Percentiles rank a stretch among this genome's conserved stretches.
These are phyloP conservation scores for Nipponacmea schrenckii DNA, from an alignment of 2,888 invertebrate genomes.

Conservation along the genomic window DNA sequence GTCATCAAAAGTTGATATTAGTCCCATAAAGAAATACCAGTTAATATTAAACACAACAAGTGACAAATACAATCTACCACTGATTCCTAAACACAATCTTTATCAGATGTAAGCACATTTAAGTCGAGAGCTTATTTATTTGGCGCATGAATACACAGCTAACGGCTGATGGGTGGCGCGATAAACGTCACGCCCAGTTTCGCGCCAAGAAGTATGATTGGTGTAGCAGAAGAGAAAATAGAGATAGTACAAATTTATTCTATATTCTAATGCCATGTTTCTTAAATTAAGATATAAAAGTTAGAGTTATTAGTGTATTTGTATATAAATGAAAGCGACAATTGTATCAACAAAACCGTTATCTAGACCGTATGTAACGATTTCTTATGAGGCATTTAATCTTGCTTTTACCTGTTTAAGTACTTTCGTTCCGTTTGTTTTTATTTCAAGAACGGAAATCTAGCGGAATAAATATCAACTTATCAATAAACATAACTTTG, in stretches of 20 bases:
- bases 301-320: neutral
- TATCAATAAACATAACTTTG: neutral
- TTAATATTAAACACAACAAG: neutral
- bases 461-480: neutral
- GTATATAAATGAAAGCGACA: constrained; percentile 7
- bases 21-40: neutral
- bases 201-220: constrained; percentile 3
- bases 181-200: constrained; percentile 9
- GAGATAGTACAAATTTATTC: neutral
- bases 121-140: constrained; percentile 20
- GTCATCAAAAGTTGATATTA: neutral
- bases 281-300: constrained; percentile 5
- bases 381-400: neutral
- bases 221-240: neutral
- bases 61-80: neutral
- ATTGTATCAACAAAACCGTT: neutral
- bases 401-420: neutral
- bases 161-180: constrained; percentile 16
- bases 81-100: constrained; percentile 2
- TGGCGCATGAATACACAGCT: constrained; percentile 19
- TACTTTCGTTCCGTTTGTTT: neutral
- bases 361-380: neutral
- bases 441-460: constrained; percentile 3
- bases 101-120: neutral
- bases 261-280: neutral